Percentiles rank a stretch among this genome's conserved stretches.
phyloP scores from a whole-genome alignment of 2,888 invertebrate species.

The Lasioglossum figueresi region DNA sequence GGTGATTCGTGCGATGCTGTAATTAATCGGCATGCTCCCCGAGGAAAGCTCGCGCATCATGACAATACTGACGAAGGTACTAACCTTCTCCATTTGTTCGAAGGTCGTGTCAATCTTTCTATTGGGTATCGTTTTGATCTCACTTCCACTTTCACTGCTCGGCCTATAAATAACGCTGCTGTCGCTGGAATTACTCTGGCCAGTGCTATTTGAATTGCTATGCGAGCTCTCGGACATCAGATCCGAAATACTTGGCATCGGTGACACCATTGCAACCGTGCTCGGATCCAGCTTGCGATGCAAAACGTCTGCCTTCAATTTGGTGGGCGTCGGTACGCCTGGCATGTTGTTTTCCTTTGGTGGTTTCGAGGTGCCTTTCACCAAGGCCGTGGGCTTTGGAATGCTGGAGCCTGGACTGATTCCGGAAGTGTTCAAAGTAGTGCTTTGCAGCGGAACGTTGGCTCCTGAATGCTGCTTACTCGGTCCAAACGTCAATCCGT shows the following conservation, averaged over 20 bases:
- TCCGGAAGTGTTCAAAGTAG: conserved; percentile 51
- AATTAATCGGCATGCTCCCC: neutral
- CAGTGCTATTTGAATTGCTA: conserved; percentile 86
- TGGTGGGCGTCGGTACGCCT: conserved; percentile 85
- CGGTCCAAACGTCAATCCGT: conserved; percentile 49
- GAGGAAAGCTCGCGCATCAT: neutral
- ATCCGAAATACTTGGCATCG: conserved; percentile 88
- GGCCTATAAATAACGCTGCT: conserved; percentile 90
- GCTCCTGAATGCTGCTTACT: conserved; percentile 49
- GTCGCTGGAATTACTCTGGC: conserved; percentile 90
- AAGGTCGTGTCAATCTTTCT: conserved; percentile 85
- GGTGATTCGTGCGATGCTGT: neutral
- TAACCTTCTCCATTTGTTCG: conserved; percentile 83
- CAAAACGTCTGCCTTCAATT: conserved; percentile 79
- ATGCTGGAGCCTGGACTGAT: conserved; percentile 87
- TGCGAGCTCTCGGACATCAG: conserved; percentile 89
- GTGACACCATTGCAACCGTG: conserved; percentile 88
- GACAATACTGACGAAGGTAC: conserved; percentile 62
- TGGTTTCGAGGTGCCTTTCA: conserved; percentile 94
- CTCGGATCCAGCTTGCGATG: conserved; percentile 81
- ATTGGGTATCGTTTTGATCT: conserved; percentile 85
- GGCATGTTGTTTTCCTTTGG: conserved; percentile 84
- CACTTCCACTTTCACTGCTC: conserved; percentile 89
- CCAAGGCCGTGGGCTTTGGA: conserved; percentile 96
- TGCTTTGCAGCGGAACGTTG: conserved; percentile 64